Conservation (phyloP, 2,113 vertebrate species). For the Bufo bufo region DNA sequence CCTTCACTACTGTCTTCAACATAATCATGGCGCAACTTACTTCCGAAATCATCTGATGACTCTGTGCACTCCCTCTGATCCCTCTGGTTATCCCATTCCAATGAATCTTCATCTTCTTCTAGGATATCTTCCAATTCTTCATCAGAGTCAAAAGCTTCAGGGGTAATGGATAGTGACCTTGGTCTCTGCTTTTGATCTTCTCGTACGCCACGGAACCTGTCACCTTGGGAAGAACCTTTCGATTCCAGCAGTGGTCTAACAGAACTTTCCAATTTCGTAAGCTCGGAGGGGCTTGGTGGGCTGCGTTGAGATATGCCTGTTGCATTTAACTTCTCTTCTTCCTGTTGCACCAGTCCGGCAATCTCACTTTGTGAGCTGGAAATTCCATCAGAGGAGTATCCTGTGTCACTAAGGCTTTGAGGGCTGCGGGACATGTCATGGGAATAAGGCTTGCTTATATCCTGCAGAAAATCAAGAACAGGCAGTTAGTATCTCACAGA, state of each 20-base stretch:
- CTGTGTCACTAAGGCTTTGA: conserved; percentile 95
- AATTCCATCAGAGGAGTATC: conserved; percentile 95
- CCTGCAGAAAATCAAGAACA: conserved; percentile 72
- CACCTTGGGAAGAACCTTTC: conserved; percentile 62
- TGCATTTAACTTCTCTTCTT: conserved; percentile 86
- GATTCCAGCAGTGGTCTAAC: conserved; percentile 87
- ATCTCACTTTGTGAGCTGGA: conserved; percentile 96
- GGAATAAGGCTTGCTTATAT: conserved; percentile 87
- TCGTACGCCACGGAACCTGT: conserved; percentile 66
- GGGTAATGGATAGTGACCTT: conserved; percentile 88
- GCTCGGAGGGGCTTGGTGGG: conserved; percentile 86
- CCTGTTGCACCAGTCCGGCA: conserved; percentile 88
- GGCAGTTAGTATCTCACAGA: neutral
- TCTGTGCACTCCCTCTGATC: conserved; percentile 79
- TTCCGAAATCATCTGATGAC: conserved; percentile 93
- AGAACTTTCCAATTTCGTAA: conserved; percentile 90
- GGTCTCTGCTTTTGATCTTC: conserved; percentile 85
- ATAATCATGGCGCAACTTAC: conserved; percentile 92
- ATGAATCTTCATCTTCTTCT: conserved; percentile 87
- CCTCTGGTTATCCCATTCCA: conserved; percentile 82
- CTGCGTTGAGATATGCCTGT: conserved; percentile 79
- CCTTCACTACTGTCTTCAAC: conserved; percentile 97
- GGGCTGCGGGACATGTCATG: conserved; percentile 90
- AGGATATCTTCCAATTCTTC: conserved; percentile 91
- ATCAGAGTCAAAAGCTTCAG: conserved; percentile 87